Evolutionary conservation across 2,888 invertebrate species (phyloP).

Genomic region (Adelphocoris suturalis): DNA sequence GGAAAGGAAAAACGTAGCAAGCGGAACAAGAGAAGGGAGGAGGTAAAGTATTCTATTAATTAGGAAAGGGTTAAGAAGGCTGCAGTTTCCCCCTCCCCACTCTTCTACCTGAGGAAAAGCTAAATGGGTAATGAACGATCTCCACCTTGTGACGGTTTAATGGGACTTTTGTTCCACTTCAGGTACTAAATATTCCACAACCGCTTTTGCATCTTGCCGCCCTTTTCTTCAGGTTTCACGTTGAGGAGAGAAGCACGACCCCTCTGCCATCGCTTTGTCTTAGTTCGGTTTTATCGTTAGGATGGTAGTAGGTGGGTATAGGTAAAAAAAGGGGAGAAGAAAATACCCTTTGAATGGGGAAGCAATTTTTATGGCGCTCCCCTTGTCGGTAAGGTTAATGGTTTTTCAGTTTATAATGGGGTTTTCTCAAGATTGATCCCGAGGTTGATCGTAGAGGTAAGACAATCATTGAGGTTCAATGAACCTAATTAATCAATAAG

Average conservation of each 20-base stretch:
- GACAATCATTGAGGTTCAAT: too few species aligned
- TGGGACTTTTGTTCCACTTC: constrained; percentile 71
- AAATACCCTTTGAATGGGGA: neutral
- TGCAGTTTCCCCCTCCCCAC: constrained; percentile 57
- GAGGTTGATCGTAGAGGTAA: too few species aligned
- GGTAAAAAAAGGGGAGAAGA: neutral
- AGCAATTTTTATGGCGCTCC: neutral
- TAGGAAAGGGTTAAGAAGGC: constrained; percentile 66
- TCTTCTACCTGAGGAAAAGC: constrained; percentile 61
- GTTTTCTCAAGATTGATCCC: too few species aligned
- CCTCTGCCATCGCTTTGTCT: constrained; percentile 44
- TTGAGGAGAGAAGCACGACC: neutral
- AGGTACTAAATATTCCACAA: constrained; percentile 71
- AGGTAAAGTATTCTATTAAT: constrained; percentile 70
- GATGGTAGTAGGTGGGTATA: neutral
- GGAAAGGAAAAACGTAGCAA: constrained; percentile 13
- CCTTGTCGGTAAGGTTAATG: too few species aligned
- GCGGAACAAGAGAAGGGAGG: neutral
- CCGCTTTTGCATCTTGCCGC: constrained; percentile 66
- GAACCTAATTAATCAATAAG: too few species aligned
- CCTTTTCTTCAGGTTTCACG: constrained; percentile 61
- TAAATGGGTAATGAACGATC: constrained; percentile 72
- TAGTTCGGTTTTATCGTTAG: constrained; percentile 43
- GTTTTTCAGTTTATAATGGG: too few species aligned
- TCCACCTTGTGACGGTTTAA: constrained; percentile 70